These are phyloP conservation scores for roundworm (Caenorhabditis elegans) DNA, from an alignment of 1,140 invertebrate genomes.

Conservation along the genomic window WBcel235 BX284606.5:5792501-5793000, in stretches of 20 bases:
- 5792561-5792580: not conserved
- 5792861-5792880: not conserved
- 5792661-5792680: not conserved
- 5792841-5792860: not conserved
- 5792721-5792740: not conserved
- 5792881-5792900: not conserved
- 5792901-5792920: slow-evolving; percentile 3
- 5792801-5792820: too few relatives aligned
- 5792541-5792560: slow-evolving; percentile 4
- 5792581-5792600: slow-evolving; percentile 27
- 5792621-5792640: not conserved
- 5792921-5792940: not conserved
- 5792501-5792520: not conserved
- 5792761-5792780: not conserved
- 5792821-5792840: not conserved
- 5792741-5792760: slow-evolving; percentile 13
- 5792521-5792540: not conserved
- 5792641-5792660: not conserved
- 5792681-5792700: slow-evolving; percentile 21
- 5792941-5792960: not conserved
- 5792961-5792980: not conserved
- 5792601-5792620: not conserved
- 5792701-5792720: slow-evolving; percentile 26
- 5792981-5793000: not conserved
- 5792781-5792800: not conserved